Conservation (phyloP, 2,888 invertebrate genomes). For the Volucella zonaria region DNA sequence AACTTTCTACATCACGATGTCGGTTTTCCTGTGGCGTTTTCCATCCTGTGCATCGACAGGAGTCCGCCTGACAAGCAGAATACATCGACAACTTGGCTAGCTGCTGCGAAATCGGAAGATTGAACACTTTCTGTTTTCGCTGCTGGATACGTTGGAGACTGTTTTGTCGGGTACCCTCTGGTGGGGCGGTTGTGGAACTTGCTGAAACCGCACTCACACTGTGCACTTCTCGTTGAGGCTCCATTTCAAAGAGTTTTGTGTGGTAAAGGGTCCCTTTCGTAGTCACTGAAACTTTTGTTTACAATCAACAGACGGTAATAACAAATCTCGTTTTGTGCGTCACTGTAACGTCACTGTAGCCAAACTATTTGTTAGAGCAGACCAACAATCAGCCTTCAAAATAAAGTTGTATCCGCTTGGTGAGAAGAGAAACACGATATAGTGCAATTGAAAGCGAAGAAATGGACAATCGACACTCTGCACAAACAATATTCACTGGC, state of each 20-base stretch:
- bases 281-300: slow-evolving; percentile 26
- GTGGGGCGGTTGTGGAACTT: slow-evolving; percentile 62
- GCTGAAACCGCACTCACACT: slow-evolving; percentile 59
- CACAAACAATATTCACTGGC: slow-evolving; percentile 22
- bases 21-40: slow-evolving; percentile 87
- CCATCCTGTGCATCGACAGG: slow-evolving; percentile 94
- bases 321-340: slow-evolving; percentile 37
- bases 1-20: slow-evolving; percentile 84
- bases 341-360: slow-evolving; percentile 10
- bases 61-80: slow-evolving; percentile 76
- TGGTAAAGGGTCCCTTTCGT: background rate
- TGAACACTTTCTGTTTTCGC: slow-evolving; percentile 84
- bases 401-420: background rate
- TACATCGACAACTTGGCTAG: slow-evolving; percentile 77
- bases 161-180: slow-evolving; percentile 85
- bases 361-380: slow-evolving; percentile 40
- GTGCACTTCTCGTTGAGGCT: slow-evolving; percentile 56
- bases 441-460: background rate
- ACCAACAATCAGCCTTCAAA: background rate
- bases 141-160: slow-evolving; percentile 91
- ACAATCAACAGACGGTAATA: slow-evolving; percentile 27
- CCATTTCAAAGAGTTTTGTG: slow-evolving; percentile 39
- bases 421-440: slow-evolving; percentile 6
- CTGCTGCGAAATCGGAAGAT: slow-evolving; percentile 75
- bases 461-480: slow-evolving; percentile 22